These are phyloP conservation scores for Morpho deidamia DNA, from an alignment of 2,888 invertebrate genomes.

Conservation along the genomic window DNA sequence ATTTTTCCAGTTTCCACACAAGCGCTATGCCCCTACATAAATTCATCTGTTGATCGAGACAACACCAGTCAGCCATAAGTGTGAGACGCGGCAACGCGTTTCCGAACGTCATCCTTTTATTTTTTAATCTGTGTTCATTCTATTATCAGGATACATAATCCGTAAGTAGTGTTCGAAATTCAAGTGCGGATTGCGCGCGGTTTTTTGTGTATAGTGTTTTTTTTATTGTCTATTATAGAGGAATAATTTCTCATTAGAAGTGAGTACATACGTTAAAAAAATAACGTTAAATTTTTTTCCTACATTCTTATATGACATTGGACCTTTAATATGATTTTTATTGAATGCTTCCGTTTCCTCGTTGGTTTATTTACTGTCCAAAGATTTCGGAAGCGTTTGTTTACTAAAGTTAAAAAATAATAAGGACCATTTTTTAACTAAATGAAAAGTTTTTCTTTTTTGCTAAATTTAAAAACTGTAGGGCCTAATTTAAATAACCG, in stretches of 20 bases:
- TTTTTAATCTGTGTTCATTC: conserved; percentile 33
- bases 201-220: conserved; percentile 19
- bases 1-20: conserved; percentile 54
- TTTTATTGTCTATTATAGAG: background rate
- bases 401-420: too few relatives aligned
- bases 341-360: background rate
- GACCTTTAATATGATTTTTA: too few relatives aligned
- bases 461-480: too few relatives aligned
- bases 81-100: conserved; percentile 44
- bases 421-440: too few relatives aligned
- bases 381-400: too few relatives aligned
- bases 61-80: conserved; percentile 63
- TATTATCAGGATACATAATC: conserved; percentile 28
- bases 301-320: too few relatives aligned
- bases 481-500: too few relatives aligned
- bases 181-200: conserved; percentile 30
- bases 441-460: too few relatives aligned
- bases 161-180: conserved; percentile 24
- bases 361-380: background rate
- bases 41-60: conserved; percentile 61
- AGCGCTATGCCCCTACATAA: conserved; percentile 55
- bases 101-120: conserved; percentile 36
- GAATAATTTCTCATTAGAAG: background rate
- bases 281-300: background rate
- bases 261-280: background rate